Evolutionary conservation across 2,113 vertebrate species (phyloP).

Genomic region (Lamprotornis superbus): DNA sequence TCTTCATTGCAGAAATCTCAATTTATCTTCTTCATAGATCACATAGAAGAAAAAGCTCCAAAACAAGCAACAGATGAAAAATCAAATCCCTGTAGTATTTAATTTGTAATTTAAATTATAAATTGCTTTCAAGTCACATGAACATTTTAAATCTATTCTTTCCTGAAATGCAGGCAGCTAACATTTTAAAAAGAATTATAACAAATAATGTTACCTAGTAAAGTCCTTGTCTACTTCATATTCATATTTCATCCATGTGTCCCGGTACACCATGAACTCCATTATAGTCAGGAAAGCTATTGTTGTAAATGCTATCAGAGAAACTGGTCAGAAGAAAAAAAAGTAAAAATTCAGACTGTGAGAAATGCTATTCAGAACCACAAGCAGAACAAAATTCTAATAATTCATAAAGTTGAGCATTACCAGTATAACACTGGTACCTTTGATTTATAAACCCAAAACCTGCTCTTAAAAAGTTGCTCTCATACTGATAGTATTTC

Average conservation of each 20-base stretch:
- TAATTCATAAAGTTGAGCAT: neutral
- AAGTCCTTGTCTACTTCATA: slow-evolving; percentile 98
- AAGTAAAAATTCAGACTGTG: neutral
- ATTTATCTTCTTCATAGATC: neutral
- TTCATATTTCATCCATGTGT: slow-evolving; percentile 98
- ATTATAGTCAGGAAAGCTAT: slow-evolving; percentile 91
- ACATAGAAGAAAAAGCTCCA: neutral
- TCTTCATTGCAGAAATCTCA: neutral
- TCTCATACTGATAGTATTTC: neutral
- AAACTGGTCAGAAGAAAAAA: slow-evolving; percentile 79
- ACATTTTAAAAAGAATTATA: neutral
- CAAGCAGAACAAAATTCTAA: neutral
- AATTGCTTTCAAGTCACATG: neutral
- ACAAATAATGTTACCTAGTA: slow-evolving; percentile 81
- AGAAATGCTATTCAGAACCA: neutral
- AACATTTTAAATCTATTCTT: neutral
- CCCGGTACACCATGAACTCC: slow-evolving; percentile 94
- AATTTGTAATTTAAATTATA: neutral
- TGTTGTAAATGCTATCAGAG: slow-evolving; percentile 89
- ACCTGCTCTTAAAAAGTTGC: neutral
- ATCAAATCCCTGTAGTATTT: neutral
- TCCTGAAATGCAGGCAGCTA: neutral
- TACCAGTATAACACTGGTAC: neutral
- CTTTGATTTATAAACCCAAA: neutral
- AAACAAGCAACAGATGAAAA: neutral